Percentiles rank a stretch among this genome's conserved stretches.
These are phyloP conservation scores for Xenotilapia leptura DNA, from an alignment of 2,113 vertebrate species.

Conservation along the genomic window DNA sequence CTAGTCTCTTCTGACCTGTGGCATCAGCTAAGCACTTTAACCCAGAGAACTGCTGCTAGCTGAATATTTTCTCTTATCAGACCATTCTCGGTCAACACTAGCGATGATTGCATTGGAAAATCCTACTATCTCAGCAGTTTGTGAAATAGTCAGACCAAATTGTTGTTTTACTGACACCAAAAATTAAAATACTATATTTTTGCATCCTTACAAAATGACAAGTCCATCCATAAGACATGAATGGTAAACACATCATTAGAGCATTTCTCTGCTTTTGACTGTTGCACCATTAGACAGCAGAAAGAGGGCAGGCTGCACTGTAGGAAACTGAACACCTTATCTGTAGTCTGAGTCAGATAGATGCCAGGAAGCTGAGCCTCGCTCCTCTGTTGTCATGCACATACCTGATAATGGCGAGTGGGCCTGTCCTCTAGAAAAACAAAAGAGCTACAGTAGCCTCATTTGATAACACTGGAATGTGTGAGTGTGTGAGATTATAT, in stretches of 20 bases:
- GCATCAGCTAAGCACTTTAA: not conserved
- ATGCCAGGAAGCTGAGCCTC: conserved; percentile 17
- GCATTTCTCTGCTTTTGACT: not conserved
- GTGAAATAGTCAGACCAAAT: not conserved
- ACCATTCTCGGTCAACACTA: not conserved
- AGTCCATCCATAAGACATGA: not conserved
- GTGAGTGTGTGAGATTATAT: not conserved
- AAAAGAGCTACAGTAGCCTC: conserved; percentile 28
- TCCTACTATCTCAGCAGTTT: not conserved
- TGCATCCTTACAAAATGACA: not conserved
- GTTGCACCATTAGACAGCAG: not conserved
- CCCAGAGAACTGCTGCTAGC: not conserved
- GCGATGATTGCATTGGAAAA: not conserved
- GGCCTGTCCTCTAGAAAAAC: conserved; percentile 29
- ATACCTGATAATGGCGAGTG: conserved; percentile 49
- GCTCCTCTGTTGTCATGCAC: conserved; percentile 33
- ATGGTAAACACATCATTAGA: not conserved
- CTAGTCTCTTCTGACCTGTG: not conserved
- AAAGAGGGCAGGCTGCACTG: not conserved
- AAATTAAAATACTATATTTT: not conserved
- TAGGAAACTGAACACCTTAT: conserved; percentile 24
- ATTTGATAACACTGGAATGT: conserved; percentile 44
- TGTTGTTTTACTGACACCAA: not conserved
- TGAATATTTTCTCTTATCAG: not conserved
- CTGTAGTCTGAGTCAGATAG: conserved; percentile 24